Evolutionary conservation across 2,797 vertebrate genomes (phyloP).

Genomic region (Eulemur mongoz): DNA sequence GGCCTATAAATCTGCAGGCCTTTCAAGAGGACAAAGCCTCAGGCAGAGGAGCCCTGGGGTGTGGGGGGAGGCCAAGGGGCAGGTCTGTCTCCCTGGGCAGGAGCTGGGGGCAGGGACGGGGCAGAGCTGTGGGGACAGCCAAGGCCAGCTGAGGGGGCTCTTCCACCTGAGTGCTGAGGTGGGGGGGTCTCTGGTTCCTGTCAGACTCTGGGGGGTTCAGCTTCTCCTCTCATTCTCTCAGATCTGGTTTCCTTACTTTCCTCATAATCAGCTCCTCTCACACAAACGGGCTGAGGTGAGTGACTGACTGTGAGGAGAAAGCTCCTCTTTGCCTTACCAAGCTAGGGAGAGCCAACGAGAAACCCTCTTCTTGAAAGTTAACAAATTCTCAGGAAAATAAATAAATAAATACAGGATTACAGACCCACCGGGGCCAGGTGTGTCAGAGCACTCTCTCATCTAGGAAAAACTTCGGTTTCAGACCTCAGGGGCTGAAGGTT

Average conservation of each 20-base stretch:
- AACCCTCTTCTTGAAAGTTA: neutral
- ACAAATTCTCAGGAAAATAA: neutral
- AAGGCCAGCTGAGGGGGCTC: neutral
- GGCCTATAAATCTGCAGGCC: conserved; percentile 55
- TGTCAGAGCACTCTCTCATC: neutral
- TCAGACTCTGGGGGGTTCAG: neutral
- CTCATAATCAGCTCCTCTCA: neutral
- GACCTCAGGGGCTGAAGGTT: neutral
- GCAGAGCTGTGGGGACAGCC: neutral
- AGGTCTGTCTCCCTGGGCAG: neutral
- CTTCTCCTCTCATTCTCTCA: neutral
- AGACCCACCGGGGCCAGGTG: neutral
- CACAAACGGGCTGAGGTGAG: neutral
- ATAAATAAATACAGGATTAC: neutral
- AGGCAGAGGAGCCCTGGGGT: neutral
- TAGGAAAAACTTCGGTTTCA: neutral
- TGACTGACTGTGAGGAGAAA: neutral
- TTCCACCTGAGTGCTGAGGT: neutral
- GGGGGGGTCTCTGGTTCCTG: neutral
- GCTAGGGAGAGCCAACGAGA: neutral
- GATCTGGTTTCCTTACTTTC: neutral
- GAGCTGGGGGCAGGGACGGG: neutral
- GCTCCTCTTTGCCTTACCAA: neutral
- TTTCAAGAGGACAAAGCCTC: conserved; percentile 58
- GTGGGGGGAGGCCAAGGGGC: neutral